Evolutionary conservation across 2,888 invertebrate genomes (phyloP).

Genomic region (Pachycephus smyrnensis): DNA sequence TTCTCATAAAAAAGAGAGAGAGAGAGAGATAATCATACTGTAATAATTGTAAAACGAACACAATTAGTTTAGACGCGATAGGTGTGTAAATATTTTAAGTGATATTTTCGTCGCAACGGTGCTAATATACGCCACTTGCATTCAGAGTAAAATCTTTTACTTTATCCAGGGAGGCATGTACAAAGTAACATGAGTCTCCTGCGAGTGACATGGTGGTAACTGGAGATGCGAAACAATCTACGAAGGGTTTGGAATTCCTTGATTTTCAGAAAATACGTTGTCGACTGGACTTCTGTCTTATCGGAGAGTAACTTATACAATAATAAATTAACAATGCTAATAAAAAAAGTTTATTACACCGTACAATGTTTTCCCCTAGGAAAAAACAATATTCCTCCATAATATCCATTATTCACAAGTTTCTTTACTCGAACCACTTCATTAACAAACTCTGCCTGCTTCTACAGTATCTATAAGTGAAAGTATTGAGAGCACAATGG

Average conservation of each 20-base stretch:
- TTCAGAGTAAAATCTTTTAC: neutral
- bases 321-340: neutral
- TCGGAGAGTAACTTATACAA: neutral
- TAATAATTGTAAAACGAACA: conserved; percentile 19
- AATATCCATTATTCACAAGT: neutral
- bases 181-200: conserved; percentile 14
- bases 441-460: neutral
- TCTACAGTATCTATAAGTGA: neutral
- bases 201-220: neutral
- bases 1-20: conserved; percentile 8
- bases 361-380: neutral
- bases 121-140: neutral
- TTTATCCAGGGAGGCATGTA: conserved; percentile 21
- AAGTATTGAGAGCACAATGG: neutral
- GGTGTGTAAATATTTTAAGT: neutral
- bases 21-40: conserved; percentile 22
- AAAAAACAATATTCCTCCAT: neutral
- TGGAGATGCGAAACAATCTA: neutral
- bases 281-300: neutral
- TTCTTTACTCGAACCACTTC: neutral
- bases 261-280: neutral
- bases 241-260: neutral
- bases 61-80: conserved; percentile 13
- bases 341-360: neutral
- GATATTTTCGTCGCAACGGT: neutral